Evolutionary conservation across 2,888 invertebrate species (phyloP), one percentile per base, ranked within the genome.

Genomic region (Coenonympha glycerion): DNA sequence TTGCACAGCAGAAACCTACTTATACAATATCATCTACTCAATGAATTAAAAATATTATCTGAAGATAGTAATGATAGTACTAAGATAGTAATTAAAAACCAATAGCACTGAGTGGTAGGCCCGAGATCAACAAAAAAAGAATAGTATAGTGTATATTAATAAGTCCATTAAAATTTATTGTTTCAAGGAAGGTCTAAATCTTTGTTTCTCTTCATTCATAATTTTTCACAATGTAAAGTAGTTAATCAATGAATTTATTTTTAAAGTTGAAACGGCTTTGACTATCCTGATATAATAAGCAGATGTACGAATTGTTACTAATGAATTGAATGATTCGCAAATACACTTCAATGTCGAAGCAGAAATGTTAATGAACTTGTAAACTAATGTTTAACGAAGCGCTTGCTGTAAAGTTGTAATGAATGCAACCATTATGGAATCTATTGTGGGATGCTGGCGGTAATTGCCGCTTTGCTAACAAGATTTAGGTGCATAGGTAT

Each of bases 361-460:
- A n/a, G 31, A 16, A 26, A 39, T 30, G 6, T 13, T 4, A 13
- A 22, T 15, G 39, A 15, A 39, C 24, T 39, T 15, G 22, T 31
- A 53, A 45, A 56, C 50, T 36, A 40, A 45, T 53, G 47, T 19
- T 49, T 33, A n/a, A 33, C 34, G 22, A 42, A 55, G 55, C 54
- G 59, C 60, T 61, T 61, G 50, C 4, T 49, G 31, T 41, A 30
- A 15, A 21, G 9, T 28, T 42, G 18, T 24, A 36, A 28, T 18
- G 22, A 33, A 49, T 18, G 22, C 37, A 48, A 46, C 21, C 21
- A 37, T 24, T 49, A 16, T 51, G 36, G 13, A 22, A 49, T 24
- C 15, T 41, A 16, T 6, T 40, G 34, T 33, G 49, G 36, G 34
- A 49, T 33, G 47, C 34, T 8, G 22, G 36, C 36, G 34, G 26